Conservation (phyloP, 2,888 invertebrate species). For the Pammene aurita region DNA sequence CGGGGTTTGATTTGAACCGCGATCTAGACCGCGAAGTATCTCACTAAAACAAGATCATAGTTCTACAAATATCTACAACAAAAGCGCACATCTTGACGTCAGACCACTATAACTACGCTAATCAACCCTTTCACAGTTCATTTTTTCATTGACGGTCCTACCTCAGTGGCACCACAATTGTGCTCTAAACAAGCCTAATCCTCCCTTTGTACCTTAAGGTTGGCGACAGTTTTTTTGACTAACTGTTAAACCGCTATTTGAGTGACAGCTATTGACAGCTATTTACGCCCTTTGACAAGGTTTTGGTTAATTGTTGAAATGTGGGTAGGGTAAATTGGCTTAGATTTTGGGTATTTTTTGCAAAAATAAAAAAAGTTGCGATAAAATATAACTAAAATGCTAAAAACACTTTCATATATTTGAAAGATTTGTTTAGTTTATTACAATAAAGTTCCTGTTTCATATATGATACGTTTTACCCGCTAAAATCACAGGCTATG, state of each 20-base stretch:
- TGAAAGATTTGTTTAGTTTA: no score
- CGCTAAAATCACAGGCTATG: no score
- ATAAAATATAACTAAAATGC: no score
- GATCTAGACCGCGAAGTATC: no score
- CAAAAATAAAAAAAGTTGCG: not conserved
- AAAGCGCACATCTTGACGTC: not conserved
- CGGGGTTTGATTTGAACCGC: no score
- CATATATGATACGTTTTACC: no score
- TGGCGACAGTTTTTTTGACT: constrained; percentile 22
- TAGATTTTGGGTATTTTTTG: not conserved
- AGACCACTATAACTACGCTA: constrained; percentile 2
- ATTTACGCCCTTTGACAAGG: constrained; percentile 1
- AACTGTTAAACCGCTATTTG: constrained; percentile 13
- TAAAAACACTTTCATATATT: no score
- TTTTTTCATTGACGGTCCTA: constrained; percentile 6
- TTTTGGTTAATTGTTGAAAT: constrained; percentile 10
- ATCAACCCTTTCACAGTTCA: constrained; percentile 29
- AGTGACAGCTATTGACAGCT: constrained; percentile 21
- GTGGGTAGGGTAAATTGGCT: constrained; percentile 9
- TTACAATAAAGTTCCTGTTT: no score
- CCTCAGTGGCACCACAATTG: constrained; percentile 28
- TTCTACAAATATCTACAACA: no score
- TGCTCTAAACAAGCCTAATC: constrained; percentile 38
- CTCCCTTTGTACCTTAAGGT: not conserved
- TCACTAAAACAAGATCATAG: no score